Conservation (phyloP, 2,888 invertebrate species). For the Cephus sareptanus region DNA sequence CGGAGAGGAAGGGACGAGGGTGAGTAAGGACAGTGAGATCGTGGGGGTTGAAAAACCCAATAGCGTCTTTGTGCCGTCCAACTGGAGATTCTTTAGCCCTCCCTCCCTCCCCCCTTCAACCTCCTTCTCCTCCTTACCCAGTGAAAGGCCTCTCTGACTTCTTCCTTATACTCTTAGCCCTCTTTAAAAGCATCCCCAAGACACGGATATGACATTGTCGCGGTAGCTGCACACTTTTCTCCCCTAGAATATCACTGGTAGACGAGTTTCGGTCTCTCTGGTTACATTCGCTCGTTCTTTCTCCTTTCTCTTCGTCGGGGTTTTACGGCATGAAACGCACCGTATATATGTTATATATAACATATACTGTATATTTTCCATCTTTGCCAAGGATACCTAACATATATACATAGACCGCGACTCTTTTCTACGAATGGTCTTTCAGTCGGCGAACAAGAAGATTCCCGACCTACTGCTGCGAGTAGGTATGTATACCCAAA, state of each 20-base stretch:
- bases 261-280: not conserved
- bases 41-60: not conserved
- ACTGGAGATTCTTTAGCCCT: slow-evolving; percentile 18
- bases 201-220: slow-evolving; percentile 18
- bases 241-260: not conserved
- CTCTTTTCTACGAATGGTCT: not conserved
- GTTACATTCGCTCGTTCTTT: not conserved
- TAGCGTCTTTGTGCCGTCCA: slow-evolving; percentile 33
- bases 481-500: not conserved
- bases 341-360: not conserved
- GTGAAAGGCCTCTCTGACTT: slow-evolving; percentile 41
- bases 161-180: slow-evolving; percentile 25
- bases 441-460: not conserved
- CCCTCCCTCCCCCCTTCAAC: not conserved
- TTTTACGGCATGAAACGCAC: not conserved
- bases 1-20: slow-evolving; percentile 9
- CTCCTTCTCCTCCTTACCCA: not conserved
- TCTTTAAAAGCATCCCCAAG: slow-evolving; percentile 33
- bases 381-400: not conserved
- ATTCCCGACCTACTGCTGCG: too few relatives aligned
- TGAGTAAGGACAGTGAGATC: slow-evolving; percentile 22
- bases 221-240: not conserved
- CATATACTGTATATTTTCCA: not conserved
- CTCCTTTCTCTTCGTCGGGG: not conserved
- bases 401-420: not conserved